Evolutionary conservation across 2,888 invertebrate species (phyloP).

Genomic region (Pachydiplax longipennis): DNA sequence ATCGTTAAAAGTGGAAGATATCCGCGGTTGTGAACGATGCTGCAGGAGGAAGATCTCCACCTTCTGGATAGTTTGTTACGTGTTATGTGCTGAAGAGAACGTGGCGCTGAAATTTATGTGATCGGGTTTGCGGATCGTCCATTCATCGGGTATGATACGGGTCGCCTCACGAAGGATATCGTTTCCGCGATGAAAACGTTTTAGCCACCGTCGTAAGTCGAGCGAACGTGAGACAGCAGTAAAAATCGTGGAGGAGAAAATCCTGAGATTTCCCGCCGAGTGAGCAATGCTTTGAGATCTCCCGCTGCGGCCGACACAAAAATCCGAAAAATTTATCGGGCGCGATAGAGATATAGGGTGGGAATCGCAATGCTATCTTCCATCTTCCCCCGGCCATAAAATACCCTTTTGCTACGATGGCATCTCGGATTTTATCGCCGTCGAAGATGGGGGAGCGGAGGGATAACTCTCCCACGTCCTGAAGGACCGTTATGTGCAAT

Average conservation of each 20-base stretch:
- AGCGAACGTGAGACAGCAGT: neutral
- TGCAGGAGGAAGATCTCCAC: neutral
- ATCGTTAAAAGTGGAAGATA: neutral
- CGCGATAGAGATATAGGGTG: neutral
- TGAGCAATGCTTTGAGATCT: neutral
- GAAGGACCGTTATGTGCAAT: conserved; percentile 38
- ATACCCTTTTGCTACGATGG: neutral
- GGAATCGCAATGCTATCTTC: neutral
- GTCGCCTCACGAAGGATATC: too few relatives aligned
- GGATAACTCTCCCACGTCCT: neutral
- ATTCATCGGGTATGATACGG: too few relatives aligned
- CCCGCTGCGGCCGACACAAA: neutral
- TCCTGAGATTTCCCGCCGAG: neutral
- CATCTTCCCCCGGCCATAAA: neutral
- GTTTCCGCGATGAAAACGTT: too few relatives aligned
- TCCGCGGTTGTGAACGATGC: neutral
- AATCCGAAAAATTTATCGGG: neutral
- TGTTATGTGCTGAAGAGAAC: too few relatives aligned
- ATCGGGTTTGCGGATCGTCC: too few relatives aligned
- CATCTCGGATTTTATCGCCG: neutral
- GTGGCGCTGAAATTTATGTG: too few relatives aligned
- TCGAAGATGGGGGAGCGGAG: neutral
- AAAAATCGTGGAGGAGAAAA: neutral
- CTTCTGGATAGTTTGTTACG: neutral
- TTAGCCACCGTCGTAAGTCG: neutral